These are phyloP conservation scores for Gallinago jamesoni DNA, from an alignment of 2,113 vertebrate species.

Conservation along the genomic window DNA sequence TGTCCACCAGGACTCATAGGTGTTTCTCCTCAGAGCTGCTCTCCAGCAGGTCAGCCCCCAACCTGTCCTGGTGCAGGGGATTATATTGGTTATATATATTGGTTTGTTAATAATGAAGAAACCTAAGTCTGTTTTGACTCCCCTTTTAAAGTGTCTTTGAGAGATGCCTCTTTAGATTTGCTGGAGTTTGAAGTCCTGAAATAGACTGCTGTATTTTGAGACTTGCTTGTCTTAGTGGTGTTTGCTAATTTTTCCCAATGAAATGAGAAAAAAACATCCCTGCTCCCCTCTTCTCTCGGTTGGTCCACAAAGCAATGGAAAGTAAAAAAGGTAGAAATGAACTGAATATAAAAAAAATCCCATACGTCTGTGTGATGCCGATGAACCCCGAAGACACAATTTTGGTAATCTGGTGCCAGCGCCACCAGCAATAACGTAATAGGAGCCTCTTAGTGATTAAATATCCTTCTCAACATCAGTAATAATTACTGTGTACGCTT, in stretches of 20 bases:
- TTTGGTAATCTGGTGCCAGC: conserved; percentile 11
- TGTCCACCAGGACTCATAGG: no score
- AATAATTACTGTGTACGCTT: conserved; percentile 33
- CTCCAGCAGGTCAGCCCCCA: no score
- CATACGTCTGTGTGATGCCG: not conserved
- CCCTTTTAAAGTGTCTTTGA: not conserved
- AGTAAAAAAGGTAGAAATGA: not conserved
- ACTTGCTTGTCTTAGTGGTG: not conserved
- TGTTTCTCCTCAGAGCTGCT: no score
- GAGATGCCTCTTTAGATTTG: not conserved
- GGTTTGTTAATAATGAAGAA: not conserved
- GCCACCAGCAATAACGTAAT: not conserved
- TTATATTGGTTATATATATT: no score
- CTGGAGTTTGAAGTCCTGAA: not conserved
- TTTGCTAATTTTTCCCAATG: not conserved
- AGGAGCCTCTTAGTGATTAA: not conserved
- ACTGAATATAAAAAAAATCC: not conserved
- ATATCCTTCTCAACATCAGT: conserved; percentile 40
- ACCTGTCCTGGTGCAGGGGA: no score
- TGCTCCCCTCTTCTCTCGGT: not conserved
- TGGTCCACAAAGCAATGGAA: not conserved
- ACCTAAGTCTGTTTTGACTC: not conserved
- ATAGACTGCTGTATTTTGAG: not conserved
- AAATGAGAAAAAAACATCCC: not conserved
- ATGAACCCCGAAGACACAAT: conserved; percentile 5